Evolutionary conservation across 2,888 invertebrate genomes (phyloP).

Genomic region (Dynastes hyllus): DNA sequence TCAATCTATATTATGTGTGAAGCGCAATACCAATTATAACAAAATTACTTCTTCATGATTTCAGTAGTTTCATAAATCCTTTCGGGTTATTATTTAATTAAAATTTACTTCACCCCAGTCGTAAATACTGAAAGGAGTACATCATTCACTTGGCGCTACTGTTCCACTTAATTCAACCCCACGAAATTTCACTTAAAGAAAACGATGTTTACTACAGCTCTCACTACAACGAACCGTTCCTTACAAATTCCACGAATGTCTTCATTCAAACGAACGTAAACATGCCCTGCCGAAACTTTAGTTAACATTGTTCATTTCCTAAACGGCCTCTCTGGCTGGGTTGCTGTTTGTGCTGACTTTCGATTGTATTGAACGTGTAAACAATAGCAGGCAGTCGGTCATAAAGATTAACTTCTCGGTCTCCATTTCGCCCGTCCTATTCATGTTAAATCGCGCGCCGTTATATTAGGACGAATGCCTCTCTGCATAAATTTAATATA

Average conservation of each 20-base stretch:
- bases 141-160: too few relatives aligned
- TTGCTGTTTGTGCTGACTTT: background rate
- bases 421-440: background rate
- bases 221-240: too few relatives aligned
- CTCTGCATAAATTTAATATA: conserved; percentile 4
- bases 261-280: background rate
- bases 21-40: too few relatives aligned
- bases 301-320: conserved; percentile 6
- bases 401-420: conserved; percentile 12
- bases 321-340: background rate
- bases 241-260: background rate
- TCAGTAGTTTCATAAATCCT: too few relatives aligned
- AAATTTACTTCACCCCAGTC: too few relatives aligned
- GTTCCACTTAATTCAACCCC: too few relatives aligned
- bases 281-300: background rate
- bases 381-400: conserved; percentile 16
- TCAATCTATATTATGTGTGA: too few relatives aligned
- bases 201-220: too few relatives aligned
- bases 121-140: too few relatives aligned
- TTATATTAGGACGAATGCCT: conserved; percentile 2
- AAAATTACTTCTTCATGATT: too few relatives aligned
- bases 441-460: conserved; percentile 11
- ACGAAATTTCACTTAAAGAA: too few relatives aligned
- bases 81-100: too few relatives aligned
- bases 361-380: conserved; percentile 5